phyloP scores from a whole-genome alignment of 2,888 invertebrate species.

The Amphimallon solstitiale region DNA sequence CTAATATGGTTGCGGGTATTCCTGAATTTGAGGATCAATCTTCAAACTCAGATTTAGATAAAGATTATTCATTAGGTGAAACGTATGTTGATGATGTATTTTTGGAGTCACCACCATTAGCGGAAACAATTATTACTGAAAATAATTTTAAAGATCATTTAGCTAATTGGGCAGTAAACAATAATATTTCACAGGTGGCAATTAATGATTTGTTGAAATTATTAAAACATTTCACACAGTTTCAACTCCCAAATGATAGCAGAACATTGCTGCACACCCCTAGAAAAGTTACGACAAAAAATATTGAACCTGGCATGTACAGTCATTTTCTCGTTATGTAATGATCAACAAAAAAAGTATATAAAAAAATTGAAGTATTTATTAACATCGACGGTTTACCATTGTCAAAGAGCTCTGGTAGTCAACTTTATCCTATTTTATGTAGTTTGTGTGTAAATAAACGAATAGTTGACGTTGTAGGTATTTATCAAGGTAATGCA shows the following conservation, averaged over 20 bases:
- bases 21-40: too few species aligned
- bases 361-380: slow-evolving; percentile 2
- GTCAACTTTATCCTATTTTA: slow-evolving; percentile 38
- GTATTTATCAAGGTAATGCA: slow-evolving; percentile 27
- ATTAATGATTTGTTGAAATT: slow-evolving; percentile 11
- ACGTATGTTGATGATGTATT: too few species aligned
- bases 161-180: slow-evolving; percentile 12
- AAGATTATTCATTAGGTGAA: too few species aligned
- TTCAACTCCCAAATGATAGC: slow-evolving; percentile 18
- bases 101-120: too few species aligned
- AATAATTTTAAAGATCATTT: too few species aligned
- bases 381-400: slow-evolving; percentile 37
- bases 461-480: slow-evolving; percentile 27
- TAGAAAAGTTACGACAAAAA: neutral
- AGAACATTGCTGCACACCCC: slow-evolving; percentile 31
- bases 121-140: too few species aligned
- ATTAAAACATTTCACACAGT: slow-evolving; percentile 9
- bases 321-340: slow-evolving; percentile 5
- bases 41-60: too few species aligned
- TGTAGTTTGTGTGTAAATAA: neutral
- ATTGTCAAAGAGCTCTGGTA: slow-evolving; percentile 33
- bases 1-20: too few species aligned
- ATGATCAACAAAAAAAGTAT: neutral
- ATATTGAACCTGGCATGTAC: slow-evolving; percentile 15
- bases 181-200: slow-evolving; percentile 16